These are phyloP conservation scores for Vandiemenella viatica DNA, from an alignment of 2,888 invertebrate genomes.

Conservation along the genomic window DNA sequence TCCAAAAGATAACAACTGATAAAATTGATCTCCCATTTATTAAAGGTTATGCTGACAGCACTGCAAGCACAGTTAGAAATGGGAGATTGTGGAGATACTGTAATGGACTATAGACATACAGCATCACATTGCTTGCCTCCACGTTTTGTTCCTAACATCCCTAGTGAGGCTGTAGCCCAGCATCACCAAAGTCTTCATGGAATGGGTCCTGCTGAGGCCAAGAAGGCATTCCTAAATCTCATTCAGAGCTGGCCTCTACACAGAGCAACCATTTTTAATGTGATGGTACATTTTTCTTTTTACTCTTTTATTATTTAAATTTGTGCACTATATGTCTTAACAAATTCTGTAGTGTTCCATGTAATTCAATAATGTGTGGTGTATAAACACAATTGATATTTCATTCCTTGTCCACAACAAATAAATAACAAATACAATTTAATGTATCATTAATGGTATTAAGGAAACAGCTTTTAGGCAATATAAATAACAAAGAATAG, in stretches of 20 bases:
- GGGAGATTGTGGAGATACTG: conserved; percentile 60
- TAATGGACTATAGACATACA: conserved; percentile 46
- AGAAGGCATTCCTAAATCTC: conserved; percentile 82
- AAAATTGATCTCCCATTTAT: too few relatives aligned
- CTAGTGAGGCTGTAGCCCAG: conserved; percentile 71
- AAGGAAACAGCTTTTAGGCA: background rate
- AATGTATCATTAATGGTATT: background rate
- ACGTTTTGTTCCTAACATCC: conserved; percentile 59
- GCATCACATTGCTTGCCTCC: conserved; percentile 72
- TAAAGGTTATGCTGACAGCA: conserved; percentile 89
- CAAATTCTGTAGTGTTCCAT: background rate
- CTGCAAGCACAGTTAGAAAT: conserved; percentile 85
- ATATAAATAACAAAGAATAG: too few relatives aligned
- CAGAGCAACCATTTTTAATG: conserved; percentile 85
- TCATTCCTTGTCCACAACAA: too few relatives aligned
- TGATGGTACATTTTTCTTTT: conserved; percentile 46
- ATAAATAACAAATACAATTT: too few relatives aligned
- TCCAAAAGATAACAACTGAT: too few relatives aligned
- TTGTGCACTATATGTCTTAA: background rate
- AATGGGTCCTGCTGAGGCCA: conserved; percentile 72
- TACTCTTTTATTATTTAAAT: background rate
- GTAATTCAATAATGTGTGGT: background rate
- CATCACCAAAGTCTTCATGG: conserved; percentile 83
- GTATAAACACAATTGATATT: too few relatives aligned
- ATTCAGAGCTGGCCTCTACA: conserved; percentile 89